Base-by-base conservation (phyloP, 2,888 invertebrate genomes). In the Tetropium fuscum region DNA sequence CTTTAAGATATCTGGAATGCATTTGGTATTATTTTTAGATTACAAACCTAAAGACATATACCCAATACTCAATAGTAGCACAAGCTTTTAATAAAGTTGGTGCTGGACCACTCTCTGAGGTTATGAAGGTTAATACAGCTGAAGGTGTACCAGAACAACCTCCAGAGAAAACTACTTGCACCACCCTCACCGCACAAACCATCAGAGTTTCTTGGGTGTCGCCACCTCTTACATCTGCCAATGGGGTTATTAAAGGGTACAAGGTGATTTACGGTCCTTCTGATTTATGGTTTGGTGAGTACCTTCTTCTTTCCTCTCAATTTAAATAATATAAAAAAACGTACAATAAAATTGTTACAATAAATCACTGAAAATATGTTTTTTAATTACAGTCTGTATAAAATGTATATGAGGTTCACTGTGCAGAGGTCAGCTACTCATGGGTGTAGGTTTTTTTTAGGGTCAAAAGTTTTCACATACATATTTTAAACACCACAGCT, bases 61-160 rank as follows among this genome's bases (percentile, higher is more conserved):
- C 96, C 0, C 95, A 95, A 80, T 97, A 97, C 83, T 91, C 95
- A n/a, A 92, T 97, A 15, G 95, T 97, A 13, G 94, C 97, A 5
- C 96, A 96, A 83, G 95, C 95, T 0, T 97, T 94, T 80, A 98
- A 97, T 83, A 93, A 94, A 81, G 91, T 95, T 74, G 97, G 97
- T 8, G 91, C 94, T 1, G 97, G 97, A 20, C 97, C 97, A 0
- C 88, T 93, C 76, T 94, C 95, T 38, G 91, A 91, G 48, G 95
- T 96, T 81, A 88, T 92, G 32, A 91, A 92, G 75, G 95, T 95
- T 58, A 94, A 95, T 79, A 97, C 97, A 1, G 94, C 97, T 7
- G 97, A 98, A 85, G 97, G 97, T 45, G 91, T 92, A 1, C 95
- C 94, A 8, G 95, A 95, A 71, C 93, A 95, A 73, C 91, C 95